Evolutionary conservation across 2,888 invertebrate genomes (phyloP).

Genomic region (Nowickia ferox): DNA sequence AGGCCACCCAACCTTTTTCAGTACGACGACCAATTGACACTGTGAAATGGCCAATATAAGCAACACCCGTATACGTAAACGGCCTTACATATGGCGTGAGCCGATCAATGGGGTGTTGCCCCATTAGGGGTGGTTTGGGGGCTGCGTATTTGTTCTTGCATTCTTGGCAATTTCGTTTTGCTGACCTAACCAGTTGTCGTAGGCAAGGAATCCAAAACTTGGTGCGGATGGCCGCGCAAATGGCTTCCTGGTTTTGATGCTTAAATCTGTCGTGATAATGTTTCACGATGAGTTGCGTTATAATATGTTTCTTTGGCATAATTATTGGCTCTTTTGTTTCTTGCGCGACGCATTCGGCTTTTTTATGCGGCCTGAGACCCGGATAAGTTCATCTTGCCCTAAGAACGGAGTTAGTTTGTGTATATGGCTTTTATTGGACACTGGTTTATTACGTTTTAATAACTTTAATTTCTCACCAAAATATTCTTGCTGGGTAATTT

Average conservation of each 20-base stretch:
- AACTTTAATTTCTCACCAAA: not conserved
- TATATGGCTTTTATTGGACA: constrained; percentile 25
- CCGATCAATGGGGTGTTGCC: too few species aligned
- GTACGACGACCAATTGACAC: too few species aligned
- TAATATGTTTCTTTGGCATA: not conserved
- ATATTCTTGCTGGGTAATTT: not conserved
- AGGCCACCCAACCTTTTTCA: too few species aligned
- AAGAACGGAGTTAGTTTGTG: constrained; percentile 35
- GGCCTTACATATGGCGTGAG: not conserved
- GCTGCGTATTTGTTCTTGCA: too few species aligned
- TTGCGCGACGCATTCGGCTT: not conserved
- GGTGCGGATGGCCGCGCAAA: too few species aligned
- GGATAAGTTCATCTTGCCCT: not conserved
- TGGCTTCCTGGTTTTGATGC: too few species aligned
- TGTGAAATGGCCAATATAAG: too few species aligned
- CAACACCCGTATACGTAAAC: too few species aligned
- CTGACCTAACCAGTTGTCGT: too few species aligned
- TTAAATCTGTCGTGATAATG: not conserved
- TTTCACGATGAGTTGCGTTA: not conserved
- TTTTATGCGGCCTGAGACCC: not conserved
- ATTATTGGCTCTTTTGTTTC: not conserved
- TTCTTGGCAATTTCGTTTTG: too few species aligned
- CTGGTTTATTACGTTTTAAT: not conserved
- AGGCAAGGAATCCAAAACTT: too few species aligned
- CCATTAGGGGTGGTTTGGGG: too few species aligned